Percentiles rank a stretch among this genome's conserved stretches.
phyloP scores from a whole-genome alignment of 2,113 vertebrate species.

The Gymnogyps californianus region DNA sequence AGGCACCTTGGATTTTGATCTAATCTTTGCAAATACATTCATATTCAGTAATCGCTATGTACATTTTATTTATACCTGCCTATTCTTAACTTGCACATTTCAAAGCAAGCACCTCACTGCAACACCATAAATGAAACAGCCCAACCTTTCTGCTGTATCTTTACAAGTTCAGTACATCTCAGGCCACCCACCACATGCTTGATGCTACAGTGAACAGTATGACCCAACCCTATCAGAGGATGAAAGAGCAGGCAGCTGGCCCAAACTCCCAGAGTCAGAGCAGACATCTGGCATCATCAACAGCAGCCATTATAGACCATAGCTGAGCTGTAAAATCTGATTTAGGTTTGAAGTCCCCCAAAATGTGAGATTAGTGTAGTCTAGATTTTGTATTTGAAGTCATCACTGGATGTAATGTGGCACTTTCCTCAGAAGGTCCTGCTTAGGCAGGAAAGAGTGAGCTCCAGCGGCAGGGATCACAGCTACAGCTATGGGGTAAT shows the following conservation, averaged over 20 bases:
- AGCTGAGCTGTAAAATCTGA: not conserved
- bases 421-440: not conserved
- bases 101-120: not conserved
- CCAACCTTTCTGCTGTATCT: not conserved
- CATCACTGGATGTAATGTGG: rapidly evolving
- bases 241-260: not conserved
- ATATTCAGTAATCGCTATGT: rapidly evolving
- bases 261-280: not conserved
- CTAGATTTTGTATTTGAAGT: not conserved
- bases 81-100: not conserved
- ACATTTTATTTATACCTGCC: not conserved
- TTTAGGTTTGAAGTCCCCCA: not conserved
- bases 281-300: not conserved
- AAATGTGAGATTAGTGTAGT: not conserved
- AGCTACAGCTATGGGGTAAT: not conserved
- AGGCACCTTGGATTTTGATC: not conserved
- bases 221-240: not conserved
- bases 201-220: not conserved
- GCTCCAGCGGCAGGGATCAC: not conserved
- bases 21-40: not conserved
- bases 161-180: not conserved
- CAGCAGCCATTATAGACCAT: not conserved
- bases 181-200: not conserved
- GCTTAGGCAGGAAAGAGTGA: not conserved
- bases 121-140: not conserved